Base-by-base conservation (phyloP, 2,113 vertebrate species). In the Platichthys flesus region DNA sequence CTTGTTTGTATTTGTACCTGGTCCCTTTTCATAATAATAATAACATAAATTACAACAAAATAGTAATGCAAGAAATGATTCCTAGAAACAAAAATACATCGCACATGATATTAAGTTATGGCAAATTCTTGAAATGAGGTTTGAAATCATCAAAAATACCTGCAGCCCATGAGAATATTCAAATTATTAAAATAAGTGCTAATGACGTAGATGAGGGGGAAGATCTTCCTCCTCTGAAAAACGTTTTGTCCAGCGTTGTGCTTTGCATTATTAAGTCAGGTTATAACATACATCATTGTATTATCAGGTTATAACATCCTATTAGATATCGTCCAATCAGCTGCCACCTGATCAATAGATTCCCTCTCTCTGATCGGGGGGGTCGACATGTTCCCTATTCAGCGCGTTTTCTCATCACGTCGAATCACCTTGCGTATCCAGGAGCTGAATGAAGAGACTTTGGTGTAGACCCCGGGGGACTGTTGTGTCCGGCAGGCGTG, bases 401-500 rank as follows among this genome's bases (percentile, higher is more conserved):
- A 56, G 54, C 82, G 64, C 21, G 3, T 71, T 65, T 57, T 88
- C 37, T 79, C 78, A 21, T 69, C 28, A 0, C 37, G 84, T 74
- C 95, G 94, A 65, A 95, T 96, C 82, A 97, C 87, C 59, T 94
- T 97, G 77, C 89, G 96, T 93, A 99, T 98, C 98, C 98, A 99
- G 63, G 95, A 92, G 80, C 95, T 88, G 68, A 99, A 99, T 76
- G 95, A 93, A 0, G 98, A 97, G 9, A 99, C 97, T 94, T 97
- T 97, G 35, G 98, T 98, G 82, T 99, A 99, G 82, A 99, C 98
- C 1, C 98, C 98, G 0, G 97, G 98, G 3, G 97, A 96, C 66
- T 96, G 95, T 66, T 96, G 96, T 20, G 94, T 93, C 31, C 97
- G 93, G 64, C 98, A 99, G 49, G 97, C 96, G 0, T 99, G 95